Evolutionary conservation across 1,140 invertebrate genomes (phyloP).

Genomic region (Papilio helenus): DNA sequence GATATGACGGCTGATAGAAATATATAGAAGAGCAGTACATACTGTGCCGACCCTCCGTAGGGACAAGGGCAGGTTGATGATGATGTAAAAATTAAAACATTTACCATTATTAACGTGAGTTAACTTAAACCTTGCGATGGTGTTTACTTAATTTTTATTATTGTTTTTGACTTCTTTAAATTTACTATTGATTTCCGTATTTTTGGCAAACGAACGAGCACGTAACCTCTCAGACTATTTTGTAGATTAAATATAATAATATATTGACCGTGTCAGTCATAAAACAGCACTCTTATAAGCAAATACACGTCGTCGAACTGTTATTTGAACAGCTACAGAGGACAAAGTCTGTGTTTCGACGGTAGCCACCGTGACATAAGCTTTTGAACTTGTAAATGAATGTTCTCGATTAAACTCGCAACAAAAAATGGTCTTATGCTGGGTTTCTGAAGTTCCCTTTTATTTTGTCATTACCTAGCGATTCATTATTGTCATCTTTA

Average conservation of each 20-base stretch:
- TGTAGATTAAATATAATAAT: not conserved
- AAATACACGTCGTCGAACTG: not conserved
- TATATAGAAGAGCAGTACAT: too few species aligned
- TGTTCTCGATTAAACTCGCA: not conserved
- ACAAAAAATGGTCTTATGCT: not conserved
- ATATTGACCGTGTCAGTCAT: not conserved
- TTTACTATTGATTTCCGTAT: not conserved
- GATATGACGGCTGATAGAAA: too few species aligned
- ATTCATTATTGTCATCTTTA: too few species aligned
- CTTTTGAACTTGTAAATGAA: not conserved
- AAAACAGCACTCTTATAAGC: not conserved
- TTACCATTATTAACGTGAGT: not conserved
- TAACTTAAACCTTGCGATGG: not conserved
- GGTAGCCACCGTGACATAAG: not conserved
- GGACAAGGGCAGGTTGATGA: too few species aligned
- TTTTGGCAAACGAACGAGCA: not conserved
- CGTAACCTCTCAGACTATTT: not conserved
- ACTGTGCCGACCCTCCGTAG: too few species aligned
- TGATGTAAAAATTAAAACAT: too few species aligned
- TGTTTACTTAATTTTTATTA: not conserved
- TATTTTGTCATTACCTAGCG: too few species aligned
- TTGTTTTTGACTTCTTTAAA: not conserved
- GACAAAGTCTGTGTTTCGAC: constrained; percentile 1
- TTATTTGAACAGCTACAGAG: not conserved
- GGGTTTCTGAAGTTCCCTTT: too few species aligned